These are phyloP conservation scores for Acleris emargana DNA, from an alignment of 2,888 invertebrate species.

Conservation along the genomic window DNA sequence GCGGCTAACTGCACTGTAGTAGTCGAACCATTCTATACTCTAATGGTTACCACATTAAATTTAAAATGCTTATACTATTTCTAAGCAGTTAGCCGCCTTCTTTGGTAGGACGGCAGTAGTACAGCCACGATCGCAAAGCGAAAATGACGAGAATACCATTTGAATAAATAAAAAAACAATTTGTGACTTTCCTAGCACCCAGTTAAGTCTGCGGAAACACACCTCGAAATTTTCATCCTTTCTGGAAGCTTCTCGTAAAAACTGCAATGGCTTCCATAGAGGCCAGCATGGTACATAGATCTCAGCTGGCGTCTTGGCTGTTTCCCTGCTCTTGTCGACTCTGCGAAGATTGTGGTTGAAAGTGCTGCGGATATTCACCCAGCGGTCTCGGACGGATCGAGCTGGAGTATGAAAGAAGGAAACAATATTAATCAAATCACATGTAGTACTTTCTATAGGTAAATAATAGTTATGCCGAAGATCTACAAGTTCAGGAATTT, in stretches of 20 bases:
- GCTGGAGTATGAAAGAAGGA: conserved; percentile 53
- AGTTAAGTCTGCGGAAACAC: conserved; percentile 20
- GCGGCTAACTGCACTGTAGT: too few species aligned
- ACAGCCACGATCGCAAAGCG: too few species aligned
- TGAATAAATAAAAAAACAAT: too few species aligned
- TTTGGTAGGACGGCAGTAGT: too few species aligned
- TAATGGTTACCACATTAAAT: too few species aligned
- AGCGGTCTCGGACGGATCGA: conserved; percentile 71
- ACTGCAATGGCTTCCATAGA: conserved; percentile 73
- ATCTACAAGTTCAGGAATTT: too few species aligned
- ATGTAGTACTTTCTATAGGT: neutral
- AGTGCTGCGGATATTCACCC: conserved; percentile 78
- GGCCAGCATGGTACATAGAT: conserved; percentile 76
- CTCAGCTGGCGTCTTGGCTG: conserved; percentile 54
- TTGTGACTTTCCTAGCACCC: too few species aligned
- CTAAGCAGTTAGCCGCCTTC: too few species aligned
- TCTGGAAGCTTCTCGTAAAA: conserved; percentile 57
- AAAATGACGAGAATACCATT: too few species aligned
- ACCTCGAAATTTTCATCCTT: conserved; percentile 60
- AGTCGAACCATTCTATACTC: too few species aligned
- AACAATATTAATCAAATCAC: neutral
- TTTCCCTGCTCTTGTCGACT: conserved; percentile 63
- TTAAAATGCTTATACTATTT: too few species aligned
- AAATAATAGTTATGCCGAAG: neutral
- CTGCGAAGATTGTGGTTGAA: conserved; percentile 72